Percentiles rank a stretch among this genome's conserved stretches.
These are phyloP conservation scores for Octonoba sinensis DNA, from an alignment of 2,888 invertebrate species.

Conservation along the genomic window DNA sequence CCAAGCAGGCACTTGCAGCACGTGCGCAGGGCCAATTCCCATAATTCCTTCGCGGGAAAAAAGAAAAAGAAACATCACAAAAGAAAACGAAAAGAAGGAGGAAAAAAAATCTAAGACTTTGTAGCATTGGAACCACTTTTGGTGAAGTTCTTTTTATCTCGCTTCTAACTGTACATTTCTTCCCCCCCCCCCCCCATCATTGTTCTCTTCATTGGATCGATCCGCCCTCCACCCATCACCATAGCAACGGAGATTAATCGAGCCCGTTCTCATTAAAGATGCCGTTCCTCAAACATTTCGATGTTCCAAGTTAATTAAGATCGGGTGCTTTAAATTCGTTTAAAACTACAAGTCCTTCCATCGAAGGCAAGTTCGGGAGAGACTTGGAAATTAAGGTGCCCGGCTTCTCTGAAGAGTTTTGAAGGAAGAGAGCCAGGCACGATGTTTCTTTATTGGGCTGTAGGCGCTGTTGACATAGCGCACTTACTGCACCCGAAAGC, in stretches of 20 bases:
- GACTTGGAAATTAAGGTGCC: slow-evolving; percentile 61
- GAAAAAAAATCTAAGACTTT: slow-evolving; percentile 47
- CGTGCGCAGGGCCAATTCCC: slow-evolving; percentile 62
- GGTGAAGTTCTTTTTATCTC: slow-evolving; percentile 61
- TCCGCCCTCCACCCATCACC: slow-evolving; percentile 37
- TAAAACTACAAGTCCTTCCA: slow-evolving; percentile 44
- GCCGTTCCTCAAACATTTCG: slow-evolving; percentile 63
- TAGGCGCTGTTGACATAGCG: slow-evolving; percentile 62
- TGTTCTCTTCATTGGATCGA: slow-evolving; percentile 58
- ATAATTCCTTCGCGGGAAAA: slow-evolving; percentile 54
- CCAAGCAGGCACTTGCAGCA: slow-evolving; percentile 51
- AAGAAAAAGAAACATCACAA: slow-evolving; percentile 34
- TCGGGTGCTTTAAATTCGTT: slow-evolving; percentile 64
- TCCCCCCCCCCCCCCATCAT: slow-evolving; percentile 23
- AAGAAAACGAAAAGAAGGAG: slow-evolving; percentile 14
- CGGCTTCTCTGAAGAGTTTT: slow-evolving; percentile 42
- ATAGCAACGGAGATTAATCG: slow-evolving; percentile 63
- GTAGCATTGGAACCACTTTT: slow-evolving; percentile 61
- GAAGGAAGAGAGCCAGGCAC: slow-evolving; percentile 52
- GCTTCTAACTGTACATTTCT: slow-evolving; percentile 39
- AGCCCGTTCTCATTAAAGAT: slow-evolving; percentile 60
- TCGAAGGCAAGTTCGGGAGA: slow-evolving; percentile 42
- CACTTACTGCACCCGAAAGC: slow-evolving; percentile 60
- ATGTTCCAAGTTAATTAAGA: slow-evolving; percentile 61
- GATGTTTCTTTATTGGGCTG: slow-evolving; percentile 59